Conservation (phyloP, 2,113 vertebrate species). For the Vanacampus margaritifer region DNA sequence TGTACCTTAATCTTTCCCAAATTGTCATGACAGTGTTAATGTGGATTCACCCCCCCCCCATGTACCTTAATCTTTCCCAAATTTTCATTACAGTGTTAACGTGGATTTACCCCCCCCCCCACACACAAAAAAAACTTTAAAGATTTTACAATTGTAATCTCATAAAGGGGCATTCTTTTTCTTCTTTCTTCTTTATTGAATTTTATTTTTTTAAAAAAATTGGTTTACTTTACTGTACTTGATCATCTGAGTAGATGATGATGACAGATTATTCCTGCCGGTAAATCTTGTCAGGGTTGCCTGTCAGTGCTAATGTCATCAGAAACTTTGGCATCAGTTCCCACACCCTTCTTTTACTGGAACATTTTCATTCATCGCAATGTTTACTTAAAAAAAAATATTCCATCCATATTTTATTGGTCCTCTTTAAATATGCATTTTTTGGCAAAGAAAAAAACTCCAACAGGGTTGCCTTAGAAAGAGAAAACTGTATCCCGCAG, state of each 20-base stretch:
- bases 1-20: too few relatives aligned
- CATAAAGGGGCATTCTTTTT: not conserved
- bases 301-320: not conserved
- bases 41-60: rapidly evolving
- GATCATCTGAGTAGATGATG: conserved; percentile 28
- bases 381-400: too few relatives aligned
- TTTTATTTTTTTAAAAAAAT: conserved; percentile 7
- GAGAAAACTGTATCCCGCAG: not conserved
- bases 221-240: conserved; percentile 24
- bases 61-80: too few relatives aligned
- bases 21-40: too few relatives aligned
- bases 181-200: too few relatives aligned
- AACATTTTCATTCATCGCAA: conserved; percentile 8
- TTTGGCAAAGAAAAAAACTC: not conserved
- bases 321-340: not conserved
- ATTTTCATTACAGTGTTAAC: not conserved
- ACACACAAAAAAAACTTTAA: too few relatives aligned
- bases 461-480: not conserved
- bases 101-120: too few relatives aligned
- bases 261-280: conserved; percentile 22
- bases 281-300: conserved; percentile 14
- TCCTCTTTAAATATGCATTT: conserved; percentile 34
- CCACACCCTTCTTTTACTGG: conserved; percentile 4
- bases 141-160: not conserved
- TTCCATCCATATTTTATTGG: conserved; percentile 25